Base-by-base conservation (phyloP, 2,113 vertebrate species). In the Varanus komodoensis region DNA sequence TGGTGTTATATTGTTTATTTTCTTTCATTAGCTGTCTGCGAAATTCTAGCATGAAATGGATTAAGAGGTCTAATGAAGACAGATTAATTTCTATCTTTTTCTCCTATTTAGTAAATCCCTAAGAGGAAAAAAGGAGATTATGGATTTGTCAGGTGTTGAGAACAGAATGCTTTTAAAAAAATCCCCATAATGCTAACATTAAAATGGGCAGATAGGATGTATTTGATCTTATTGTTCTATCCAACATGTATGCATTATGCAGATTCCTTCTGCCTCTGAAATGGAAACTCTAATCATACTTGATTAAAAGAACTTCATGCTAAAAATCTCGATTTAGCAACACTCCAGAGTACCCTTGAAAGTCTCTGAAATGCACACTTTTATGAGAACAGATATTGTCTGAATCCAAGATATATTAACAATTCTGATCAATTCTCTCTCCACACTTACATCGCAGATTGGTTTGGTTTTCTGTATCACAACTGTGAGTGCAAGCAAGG, bases 11-110 rank as follows among this genome's bases (percentile, higher is more conserved):
- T 91, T 92, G 93, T 95, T 78, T 94, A 93, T 93, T 89, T 3
- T 92, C 91, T 57, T 96, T 95, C 90, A 93, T 96, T 94, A 94
- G 71, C 89, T 84, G 91, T 84, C 92, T 87, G 93, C 92, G 93
- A 91, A 54, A 95, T 95, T 92, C 88, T 93, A 73, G 11, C 67
- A 57, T 90, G 91, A 15, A 87, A 94, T 94, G 83, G 89, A 95
- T 93, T 95, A 90, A 92, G 91, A 92, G 27, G 81, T 69, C 87
- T 91, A 91, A 94, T 94, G 92, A 92, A 92, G 93, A 93, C 91
- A 93, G 93, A 95, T 94, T 85, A 38, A 82, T 90, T 91, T 14
- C 52, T 93, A 29, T 81, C 87, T 80, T 38, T 9, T 3, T 19
- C 23, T 19, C 27, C 57, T 8, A 71, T 93, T 92, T 87, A 91